phyloP scores from a whole-genome alignment of 2,113 vertebrate genomes.

The Xyliphius kryptos region DNA sequence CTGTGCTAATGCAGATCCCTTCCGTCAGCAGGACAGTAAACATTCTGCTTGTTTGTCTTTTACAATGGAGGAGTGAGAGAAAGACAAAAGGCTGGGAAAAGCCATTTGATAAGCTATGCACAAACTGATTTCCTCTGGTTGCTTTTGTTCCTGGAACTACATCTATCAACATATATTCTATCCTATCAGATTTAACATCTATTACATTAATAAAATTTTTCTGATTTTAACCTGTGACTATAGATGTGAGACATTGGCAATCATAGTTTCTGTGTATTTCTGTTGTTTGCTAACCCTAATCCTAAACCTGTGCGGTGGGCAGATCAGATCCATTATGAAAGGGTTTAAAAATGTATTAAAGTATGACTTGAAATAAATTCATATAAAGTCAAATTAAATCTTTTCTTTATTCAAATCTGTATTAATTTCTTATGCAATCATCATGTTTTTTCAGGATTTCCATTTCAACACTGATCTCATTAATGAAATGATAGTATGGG shows the following conservation, averaged over 20 bases:
- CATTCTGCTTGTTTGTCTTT: not conserved
- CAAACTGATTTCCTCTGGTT: too few relatives aligned
- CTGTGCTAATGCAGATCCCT: slow-evolving; percentile 2
- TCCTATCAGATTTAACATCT: too few relatives aligned
- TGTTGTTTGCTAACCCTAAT: too few relatives aligned
- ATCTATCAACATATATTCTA: too few relatives aligned
- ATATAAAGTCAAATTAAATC: not conserved
- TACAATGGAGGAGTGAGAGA: not conserved
- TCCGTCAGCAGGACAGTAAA: slow-evolving; percentile 1
- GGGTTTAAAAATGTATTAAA: too few relatives aligned
- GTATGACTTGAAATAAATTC: not conserved
- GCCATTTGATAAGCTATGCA: not conserved
- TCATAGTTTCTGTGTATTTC: too few relatives aligned
- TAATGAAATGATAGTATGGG: not conserved
- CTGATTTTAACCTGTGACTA: too few relatives aligned
- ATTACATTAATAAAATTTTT: too few relatives aligned
- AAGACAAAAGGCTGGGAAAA: not conserved
- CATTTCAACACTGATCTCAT: not conserved
- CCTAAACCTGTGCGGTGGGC: too few relatives aligned
- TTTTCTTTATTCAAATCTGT: not conserved
- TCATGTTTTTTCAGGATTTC: not conserved
- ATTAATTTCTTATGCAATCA: not conserved
- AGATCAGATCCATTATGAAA: too few relatives aligned
- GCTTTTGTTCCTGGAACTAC: too few relatives aligned
- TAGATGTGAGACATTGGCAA: too few relatives aligned